Evolutionary conservation across 2,113 vertebrate genomes (phyloP).

Genomic region (Platanista minor): DNA sequence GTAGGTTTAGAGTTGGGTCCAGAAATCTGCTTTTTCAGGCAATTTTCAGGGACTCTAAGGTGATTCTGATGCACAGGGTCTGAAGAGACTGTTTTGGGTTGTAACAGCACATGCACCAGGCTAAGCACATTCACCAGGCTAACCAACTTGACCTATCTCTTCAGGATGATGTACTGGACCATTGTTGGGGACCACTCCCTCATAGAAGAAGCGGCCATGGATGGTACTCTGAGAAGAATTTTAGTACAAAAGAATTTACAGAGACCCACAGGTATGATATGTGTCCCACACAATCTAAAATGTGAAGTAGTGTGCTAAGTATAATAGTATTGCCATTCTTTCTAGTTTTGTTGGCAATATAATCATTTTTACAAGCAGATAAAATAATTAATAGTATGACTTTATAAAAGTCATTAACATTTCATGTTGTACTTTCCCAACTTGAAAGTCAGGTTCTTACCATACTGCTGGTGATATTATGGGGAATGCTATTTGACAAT

Average conservation of each 20-base stretch:
- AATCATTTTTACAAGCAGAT: not conserved
- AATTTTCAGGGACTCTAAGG: not conserved
- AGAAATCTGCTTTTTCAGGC: not conserved
- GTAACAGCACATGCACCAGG: not conserved
- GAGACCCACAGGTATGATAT: slow-evolving; percentile 91
- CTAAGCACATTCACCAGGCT: not conserved
- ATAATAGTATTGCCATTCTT: not conserved
- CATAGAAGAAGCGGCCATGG: slow-evolving; percentile 97
- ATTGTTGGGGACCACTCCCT: slow-evolving; percentile 95
- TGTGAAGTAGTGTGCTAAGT: not conserved
- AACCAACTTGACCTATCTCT: not conserved
- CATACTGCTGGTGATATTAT: not conserved
- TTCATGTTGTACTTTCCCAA: slow-evolving; percentile 1
- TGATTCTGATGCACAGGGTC: not conserved
- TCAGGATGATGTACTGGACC: slow-evolving; percentile 99
- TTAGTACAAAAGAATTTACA: slow-evolving; percentile 94
- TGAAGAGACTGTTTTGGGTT: not conserved
- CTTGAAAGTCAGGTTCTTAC: slow-evolving; percentile 6
- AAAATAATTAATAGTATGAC: not conserved
- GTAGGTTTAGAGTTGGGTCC: not conserved
- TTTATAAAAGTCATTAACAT: slow-evolving; percentile 21
- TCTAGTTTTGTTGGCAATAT: not conserved
- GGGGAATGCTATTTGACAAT: not conserved
- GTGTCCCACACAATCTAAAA: not conserved
- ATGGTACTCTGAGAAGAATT: slow-evolving; percentile 93